phyloP scores from a whole-genome alignment of 2,113 vertebrate species.

The Nothobranchius furzeri region DNA sequence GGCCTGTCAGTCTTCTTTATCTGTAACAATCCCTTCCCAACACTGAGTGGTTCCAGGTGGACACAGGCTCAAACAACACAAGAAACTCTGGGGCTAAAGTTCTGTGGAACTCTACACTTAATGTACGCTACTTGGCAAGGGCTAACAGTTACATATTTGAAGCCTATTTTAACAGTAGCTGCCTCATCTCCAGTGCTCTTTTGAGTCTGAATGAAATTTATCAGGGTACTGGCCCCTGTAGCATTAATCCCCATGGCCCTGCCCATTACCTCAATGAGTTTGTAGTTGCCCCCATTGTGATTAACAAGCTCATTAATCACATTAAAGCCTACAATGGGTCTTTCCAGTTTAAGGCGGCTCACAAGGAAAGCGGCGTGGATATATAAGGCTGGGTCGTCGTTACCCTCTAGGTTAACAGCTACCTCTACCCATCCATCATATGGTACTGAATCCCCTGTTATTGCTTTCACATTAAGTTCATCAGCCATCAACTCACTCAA shows the following conservation, averaged over 20 bases:
- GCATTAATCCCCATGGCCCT: background rate
- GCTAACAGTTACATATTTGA: too few species aligned
- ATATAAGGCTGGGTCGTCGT: background rate
- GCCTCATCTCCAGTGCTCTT: background rate
- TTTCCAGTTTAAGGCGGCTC: background rate
- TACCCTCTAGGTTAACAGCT: background rate
- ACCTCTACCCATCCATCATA: constrained; percentile 16
- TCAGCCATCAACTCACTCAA: background rate
- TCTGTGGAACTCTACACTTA: too few species aligned
- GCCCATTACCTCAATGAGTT: background rate
- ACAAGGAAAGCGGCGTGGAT: background rate
- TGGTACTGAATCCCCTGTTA: background rate
- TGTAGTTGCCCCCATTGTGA: background rate
- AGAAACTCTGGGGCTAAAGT: too few species aligned
- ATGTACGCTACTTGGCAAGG: too few species aligned
- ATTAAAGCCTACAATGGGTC: background rate
- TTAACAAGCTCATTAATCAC: background rate
- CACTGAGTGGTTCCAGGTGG: too few species aligned
- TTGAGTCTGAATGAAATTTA: background rate
- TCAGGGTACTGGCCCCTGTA: background rate
- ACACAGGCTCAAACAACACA: too few species aligned
- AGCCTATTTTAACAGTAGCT: background rate
- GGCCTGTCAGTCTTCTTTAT: too few species aligned
- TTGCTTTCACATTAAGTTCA: background rate
- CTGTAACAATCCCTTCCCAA: too few species aligned